Percentiles rank a stretch among this genome's conserved stretches.
Evolutionary conservation across 2,888 invertebrate species (phyloP).

Genomic region (Ctenicera cuprea): DNA sequence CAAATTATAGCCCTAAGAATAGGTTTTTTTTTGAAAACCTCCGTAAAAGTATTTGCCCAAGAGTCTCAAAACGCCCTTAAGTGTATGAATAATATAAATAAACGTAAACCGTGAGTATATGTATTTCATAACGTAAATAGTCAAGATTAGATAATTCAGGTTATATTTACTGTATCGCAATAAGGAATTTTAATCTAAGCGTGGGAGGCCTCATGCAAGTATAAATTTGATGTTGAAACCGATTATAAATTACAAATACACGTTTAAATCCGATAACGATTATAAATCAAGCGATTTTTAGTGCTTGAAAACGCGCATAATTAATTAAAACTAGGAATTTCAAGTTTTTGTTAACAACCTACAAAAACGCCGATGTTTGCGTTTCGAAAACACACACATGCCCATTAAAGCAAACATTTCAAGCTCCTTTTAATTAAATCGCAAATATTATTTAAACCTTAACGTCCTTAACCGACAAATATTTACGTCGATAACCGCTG

Average conservation of each 20-base stretch:
- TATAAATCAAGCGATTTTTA: slow-evolving; percentile 2
- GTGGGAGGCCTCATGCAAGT: slow-evolving; percentile 17
- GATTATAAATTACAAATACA: slow-evolving; percentile 18
- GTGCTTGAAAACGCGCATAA: background rate
- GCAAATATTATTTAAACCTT: slow-evolving; percentile 51
- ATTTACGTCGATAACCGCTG: slow-evolving; percentile 48
- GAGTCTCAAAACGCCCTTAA: too few relatives aligned
- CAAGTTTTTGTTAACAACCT: background rate
- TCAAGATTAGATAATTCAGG: slow-evolving; percentile 11
- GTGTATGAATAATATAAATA: background rate
- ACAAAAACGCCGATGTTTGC: background rate
- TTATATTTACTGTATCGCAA: slow-evolving; percentile 13
- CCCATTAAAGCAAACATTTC: slow-evolving; percentile 19
- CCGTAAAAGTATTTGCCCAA: too few relatives aligned
- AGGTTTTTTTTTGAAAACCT: too few relatives aligned
- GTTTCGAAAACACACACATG: background rate
- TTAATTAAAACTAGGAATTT: background rate
- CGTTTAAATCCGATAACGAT: slow-evolving; percentile 10
- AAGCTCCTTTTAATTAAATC: slow-evolving; percentile 48
- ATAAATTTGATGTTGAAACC: slow-evolving; percentile 18
- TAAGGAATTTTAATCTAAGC: slow-evolving; percentile 13
- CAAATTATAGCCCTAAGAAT: too few relatives aligned
- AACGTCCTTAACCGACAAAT: slow-evolving; percentile 50
- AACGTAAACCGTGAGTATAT: background rate
- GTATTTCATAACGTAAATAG: background rate